Conservation (phyloP, 2,888 invertebrate genomes). For the Tenthredo scrophulariae region DNA sequence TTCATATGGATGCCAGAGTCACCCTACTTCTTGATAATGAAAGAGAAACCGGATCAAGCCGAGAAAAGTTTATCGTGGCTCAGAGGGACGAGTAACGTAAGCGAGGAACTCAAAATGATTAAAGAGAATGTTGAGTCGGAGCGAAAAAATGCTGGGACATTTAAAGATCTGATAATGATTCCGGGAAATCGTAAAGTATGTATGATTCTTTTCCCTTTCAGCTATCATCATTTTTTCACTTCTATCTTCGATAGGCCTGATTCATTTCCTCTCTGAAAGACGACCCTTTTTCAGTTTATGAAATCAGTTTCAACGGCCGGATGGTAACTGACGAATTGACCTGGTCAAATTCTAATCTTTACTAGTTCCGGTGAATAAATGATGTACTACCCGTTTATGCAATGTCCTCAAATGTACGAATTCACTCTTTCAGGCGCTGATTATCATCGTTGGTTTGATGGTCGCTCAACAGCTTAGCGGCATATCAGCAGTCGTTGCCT, state of each 20-base stretch:
- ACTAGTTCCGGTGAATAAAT: not conserved
- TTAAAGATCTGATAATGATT: constrained; percentile 53
- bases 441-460: constrained; percentile 52
- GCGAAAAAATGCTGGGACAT: not conserved
- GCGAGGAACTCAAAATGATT: constrained; percentile 54
- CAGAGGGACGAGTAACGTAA: constrained; percentile 35
- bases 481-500: constrained; percentile 36
- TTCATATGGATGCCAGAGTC: constrained; percentile 61
- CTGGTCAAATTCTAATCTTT: not conserved
- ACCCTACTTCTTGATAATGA: constrained; percentile 59
- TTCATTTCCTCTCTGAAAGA: not conserved
- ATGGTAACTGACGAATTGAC: no score
- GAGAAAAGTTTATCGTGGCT: constrained; percentile 56
- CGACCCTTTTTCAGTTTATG: not conserved
- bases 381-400: not conserved
- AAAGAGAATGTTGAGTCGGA: constrained; percentile 21
- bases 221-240: not conserved
- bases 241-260: not conserved
- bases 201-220: not conserved
- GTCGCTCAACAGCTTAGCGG: constrained; percentile 59
- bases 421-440: not conserved
- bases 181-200: constrained; percentile 32
- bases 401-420: not conserved
- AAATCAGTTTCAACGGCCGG: not conserved
- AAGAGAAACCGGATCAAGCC: constrained; percentile 38